Base-by-base conservation (phyloP, 92 coral and sea anemone species). In the Zoanthus solanderi region DNA sequence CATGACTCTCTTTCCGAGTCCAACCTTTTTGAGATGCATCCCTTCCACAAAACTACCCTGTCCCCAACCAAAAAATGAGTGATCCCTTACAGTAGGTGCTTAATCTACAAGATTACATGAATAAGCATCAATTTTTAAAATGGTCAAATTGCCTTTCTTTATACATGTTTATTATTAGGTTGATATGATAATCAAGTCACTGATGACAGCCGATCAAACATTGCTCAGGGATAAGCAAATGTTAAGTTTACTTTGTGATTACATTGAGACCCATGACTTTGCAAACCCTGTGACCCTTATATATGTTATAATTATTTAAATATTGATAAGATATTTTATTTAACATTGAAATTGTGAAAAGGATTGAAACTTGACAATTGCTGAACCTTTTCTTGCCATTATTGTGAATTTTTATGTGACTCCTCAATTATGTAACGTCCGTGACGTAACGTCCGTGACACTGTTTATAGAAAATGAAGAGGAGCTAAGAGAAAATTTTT, bases 401-500 rank as follows among this genome's bases (percentile, higher is more conserved):
- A 67, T 18, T 67, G 34, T 67, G 72, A 18, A 28, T 67, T 67
- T 67, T 67, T 67, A 67, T 67, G 34, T 67, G 72, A 67, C 72
- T 28, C 72, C 34, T 67, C 37, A 67, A 67, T 28, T 18, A 67
- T 67, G 72, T 67, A 67, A 67, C 72, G 72, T 67, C 72, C 72
- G 72, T 67, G 72, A 67, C 72, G 72, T 67, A 67, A 67, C 72
- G 72, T 67, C 72, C 72, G 72, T 67, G 72, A 67, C 72, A 67
- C 72, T 67, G 37, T 67, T 65, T 65, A 65, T 65, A 65, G 71
- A 65, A 65, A 65, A 65, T 65, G 71, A 65, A 65, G 71, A 65
- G 71, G 71, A 65, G 71, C 71, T 65, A 65, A 65, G 71, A 65
- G 71, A 65, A 65, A 65, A 65, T 65, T 65, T 65, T 65, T 65